Evolutionary conservation across 1,140 invertebrate genomes (phyloP).

Genomic region (Drosophila sucinea): DNA sequence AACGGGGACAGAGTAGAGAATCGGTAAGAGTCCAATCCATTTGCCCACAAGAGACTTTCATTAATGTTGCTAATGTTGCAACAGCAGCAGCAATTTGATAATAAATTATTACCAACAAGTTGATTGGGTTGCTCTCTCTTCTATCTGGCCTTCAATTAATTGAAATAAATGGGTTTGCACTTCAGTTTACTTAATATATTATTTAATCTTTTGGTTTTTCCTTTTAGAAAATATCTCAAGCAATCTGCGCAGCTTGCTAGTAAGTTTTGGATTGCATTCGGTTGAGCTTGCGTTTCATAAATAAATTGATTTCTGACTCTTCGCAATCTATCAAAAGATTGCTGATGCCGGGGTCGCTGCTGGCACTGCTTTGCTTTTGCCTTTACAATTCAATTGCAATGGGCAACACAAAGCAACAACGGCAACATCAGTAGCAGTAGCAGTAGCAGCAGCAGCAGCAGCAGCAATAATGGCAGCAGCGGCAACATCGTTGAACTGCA

Average conservation of each 20-base stretch:
- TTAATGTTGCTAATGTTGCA: conserved; percentile 11
- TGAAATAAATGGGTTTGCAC: conserved; percentile 61
- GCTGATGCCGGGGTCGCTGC: conserved; percentile 15
- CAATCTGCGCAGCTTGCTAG: neutral
- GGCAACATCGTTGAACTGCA: conserved; percentile 16
- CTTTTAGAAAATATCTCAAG: neutral
- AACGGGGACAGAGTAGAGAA: neutral
- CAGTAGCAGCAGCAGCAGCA: conserved; percentile 27
- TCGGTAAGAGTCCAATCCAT: neutral
- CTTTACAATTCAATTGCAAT: conserved; percentile 53
- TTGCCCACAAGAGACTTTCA: neutral
- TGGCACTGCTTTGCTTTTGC: conserved; percentile 11
- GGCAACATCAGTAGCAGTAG: conserved; percentile 25
- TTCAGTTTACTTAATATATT: conserved; percentile 29
- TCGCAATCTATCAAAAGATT: conserved; percentile 19
- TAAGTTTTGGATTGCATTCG: neutral
- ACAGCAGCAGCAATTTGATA: conserved; percentile 25
- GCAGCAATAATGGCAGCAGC: conserved; percentile 10
- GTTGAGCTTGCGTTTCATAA: conserved; percentile 26
- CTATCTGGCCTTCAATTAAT: conserved; percentile 44
- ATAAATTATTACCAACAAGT: conserved; percentile 60
- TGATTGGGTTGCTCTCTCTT: conserved; percentile 2
- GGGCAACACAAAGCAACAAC: conserved; percentile 27
- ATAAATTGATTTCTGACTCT: conserved; percentile 51
- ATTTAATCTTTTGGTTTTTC: conserved; percentile 33